Conservation (phyloP, 2,797 vertebrate species). For the Pelobates cultripes region DNA sequence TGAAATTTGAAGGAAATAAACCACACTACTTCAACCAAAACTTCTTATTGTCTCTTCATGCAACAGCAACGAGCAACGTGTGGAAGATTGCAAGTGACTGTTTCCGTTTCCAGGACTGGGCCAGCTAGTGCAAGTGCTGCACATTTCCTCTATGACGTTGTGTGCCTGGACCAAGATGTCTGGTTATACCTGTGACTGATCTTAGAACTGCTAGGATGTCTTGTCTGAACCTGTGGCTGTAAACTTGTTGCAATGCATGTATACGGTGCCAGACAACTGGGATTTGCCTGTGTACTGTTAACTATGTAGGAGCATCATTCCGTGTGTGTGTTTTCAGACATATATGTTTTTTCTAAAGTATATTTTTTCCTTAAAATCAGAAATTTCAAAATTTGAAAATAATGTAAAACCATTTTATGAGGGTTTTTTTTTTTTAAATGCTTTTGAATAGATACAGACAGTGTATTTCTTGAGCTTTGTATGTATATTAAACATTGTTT, state of each 20-base stretch:
- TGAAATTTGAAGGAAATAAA: slow-evolving; percentile 95
- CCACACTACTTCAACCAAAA: slow-evolving; percentile 95
- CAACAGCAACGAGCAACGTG: slow-evolving; percentile 82
- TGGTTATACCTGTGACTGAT: background rate
- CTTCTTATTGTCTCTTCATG: slow-evolving; percentile 90
- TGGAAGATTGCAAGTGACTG: slow-evolving; percentile 98
- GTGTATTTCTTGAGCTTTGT: background rate
- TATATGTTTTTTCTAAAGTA: background rate
- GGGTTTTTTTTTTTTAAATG: background rate
- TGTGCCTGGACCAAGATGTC: background rate
- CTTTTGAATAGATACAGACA: background rate
- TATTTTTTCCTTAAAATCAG: background rate
- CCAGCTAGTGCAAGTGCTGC: slow-evolving; percentile 63
- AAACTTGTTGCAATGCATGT: background rate
- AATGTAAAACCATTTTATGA: background rate
- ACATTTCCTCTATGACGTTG: background rate
- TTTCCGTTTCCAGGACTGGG: slow-evolving; percentile 96
- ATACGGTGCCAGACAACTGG: too few relatives aligned
- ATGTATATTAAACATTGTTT: background rate
- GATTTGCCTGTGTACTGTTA: background rate
- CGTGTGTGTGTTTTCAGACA: background rate
- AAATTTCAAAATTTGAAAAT: background rate
- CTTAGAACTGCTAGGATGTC: background rate
- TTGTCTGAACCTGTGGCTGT: background rate
- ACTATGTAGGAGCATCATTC: background rate